Percentiles rank a stretch among this genome's conserved stretches.
Conservation (phyloP, 2,888 invertebrate species). For the Caenorhabditis japonica region DNA sequence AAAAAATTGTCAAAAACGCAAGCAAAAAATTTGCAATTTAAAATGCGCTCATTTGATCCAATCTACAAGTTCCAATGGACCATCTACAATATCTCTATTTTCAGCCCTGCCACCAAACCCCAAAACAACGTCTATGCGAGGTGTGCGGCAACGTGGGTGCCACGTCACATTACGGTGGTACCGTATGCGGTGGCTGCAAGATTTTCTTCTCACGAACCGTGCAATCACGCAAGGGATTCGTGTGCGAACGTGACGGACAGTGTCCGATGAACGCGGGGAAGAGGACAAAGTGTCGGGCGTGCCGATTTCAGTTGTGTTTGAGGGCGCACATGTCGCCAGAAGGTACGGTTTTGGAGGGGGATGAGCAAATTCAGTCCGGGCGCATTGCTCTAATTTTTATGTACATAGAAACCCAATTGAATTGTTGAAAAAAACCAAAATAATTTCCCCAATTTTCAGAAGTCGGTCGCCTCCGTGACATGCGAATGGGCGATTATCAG, state of each 20-base stretch:
- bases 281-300: constrained; percentile 49
- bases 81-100: background rate
- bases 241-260: constrained; percentile 49
- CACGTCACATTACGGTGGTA: constrained; percentile 55
- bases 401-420: too few species aligned
- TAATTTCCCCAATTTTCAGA: constrained; percentile 42
- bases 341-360: constrained; percentile 22
- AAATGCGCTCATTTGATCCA: too few species aligned
- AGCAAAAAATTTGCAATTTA: too few species aligned
- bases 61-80: too few species aligned
- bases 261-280: constrained; percentile 52
- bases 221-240: constrained; percentile 42
- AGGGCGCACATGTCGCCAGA: constrained; percentile 52
- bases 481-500: constrained; percentile 32
- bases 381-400: too few species aligned
- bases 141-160: constrained; percentile 38
- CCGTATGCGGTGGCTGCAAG: constrained; percentile 57
- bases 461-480: constrained; percentile 52
- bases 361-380: too few species aligned
- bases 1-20: constrained; percentile 2
- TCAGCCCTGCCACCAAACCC: constrained; percentile 1
- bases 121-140: constrained; percentile 25
- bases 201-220: constrained; percentile 53
- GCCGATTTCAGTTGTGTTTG: constrained; percentile 52
- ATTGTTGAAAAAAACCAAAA: too few species aligned